A percentile compares a stretch with the other conserved stretches of the same genome.
These are phyloP conservation scores for Xestia c-nigrum DNA, from an alignment of 2,888 invertebrate genomes.

Conservation along the genomic window DNA sequence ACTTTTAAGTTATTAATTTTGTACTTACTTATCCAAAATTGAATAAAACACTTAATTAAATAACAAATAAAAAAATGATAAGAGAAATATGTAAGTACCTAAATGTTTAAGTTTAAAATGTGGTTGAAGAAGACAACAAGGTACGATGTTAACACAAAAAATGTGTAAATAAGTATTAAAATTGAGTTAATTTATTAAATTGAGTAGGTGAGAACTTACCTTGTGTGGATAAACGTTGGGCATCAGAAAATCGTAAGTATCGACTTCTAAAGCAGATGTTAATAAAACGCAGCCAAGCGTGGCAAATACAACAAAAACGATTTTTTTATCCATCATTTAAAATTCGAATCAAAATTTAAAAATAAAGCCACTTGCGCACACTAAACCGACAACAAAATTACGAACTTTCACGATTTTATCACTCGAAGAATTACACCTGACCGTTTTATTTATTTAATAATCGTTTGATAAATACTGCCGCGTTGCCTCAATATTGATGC, in stretches of 20 bases:
- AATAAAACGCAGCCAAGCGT: conserved; percentile 68
- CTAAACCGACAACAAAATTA: conserved; percentile 26
- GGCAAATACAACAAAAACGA: conserved; percentile 66
- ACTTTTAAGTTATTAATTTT: not conserved
- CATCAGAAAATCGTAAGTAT: conserved; percentile 94
- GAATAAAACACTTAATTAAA: not conserved
- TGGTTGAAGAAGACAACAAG: too few relatives aligned
- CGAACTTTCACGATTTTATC: conserved; percentile 41
- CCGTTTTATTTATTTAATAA: conserved; percentile 8
- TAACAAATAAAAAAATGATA: too few relatives aligned
- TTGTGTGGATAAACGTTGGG: conserved; percentile 95
- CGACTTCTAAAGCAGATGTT: conserved; percentile 77
- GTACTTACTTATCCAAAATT: not conserved
- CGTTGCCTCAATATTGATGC: conserved; percentile 63
- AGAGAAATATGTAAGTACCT: too few relatives aligned
- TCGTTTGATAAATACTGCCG: conserved; percentile 30
- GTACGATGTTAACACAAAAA: not conserved
- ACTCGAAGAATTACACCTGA: conserved; percentile 6
- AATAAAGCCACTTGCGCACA: conserved; percentile 42
- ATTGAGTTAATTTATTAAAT: conserved; percentile 18
- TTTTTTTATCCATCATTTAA: conserved; percentile 70
- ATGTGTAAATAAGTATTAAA: conserved; percentile 1
- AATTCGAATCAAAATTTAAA: conserved; percentile 49
- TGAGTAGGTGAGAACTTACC: conserved; percentile 89
- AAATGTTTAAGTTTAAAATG: not conserved